phyloP scores from a whole-genome alignment of 1,140 invertebrate species.

The Drosophila repleta region DNA sequence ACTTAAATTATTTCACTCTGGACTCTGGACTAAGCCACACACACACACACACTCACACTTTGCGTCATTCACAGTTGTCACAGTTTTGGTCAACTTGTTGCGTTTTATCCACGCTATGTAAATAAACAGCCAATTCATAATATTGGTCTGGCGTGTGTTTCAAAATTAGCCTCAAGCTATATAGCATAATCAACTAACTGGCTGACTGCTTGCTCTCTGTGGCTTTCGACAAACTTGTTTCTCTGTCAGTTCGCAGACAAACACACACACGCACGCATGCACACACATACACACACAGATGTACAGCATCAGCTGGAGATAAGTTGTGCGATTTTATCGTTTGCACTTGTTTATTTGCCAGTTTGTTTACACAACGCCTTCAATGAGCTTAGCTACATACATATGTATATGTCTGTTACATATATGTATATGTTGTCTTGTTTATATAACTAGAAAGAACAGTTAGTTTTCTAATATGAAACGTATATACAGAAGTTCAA shows the following conservation, averaged over 20 bases:
- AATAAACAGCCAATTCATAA: conserved; percentile 28
- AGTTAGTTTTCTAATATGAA: not conserved
- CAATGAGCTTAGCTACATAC: conserved; percentile 35
- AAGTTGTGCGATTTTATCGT: conserved; percentile 38
- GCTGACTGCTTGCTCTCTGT: conserved; percentile 14
- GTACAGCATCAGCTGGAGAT: conserved; percentile 29
- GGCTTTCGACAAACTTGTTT: conserved; percentile 44
- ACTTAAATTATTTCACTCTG: not conserved
- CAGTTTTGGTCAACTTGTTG: conserved; percentile 32
- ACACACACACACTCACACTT: not conserved
- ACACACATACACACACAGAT: not conserved
- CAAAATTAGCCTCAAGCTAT: conserved; percentile 42
- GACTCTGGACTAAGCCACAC: conserved; percentile 3
- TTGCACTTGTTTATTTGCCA: conserved; percentile 44
- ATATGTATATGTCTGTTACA: not conserved
- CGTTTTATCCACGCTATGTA: conserved; percentile 5
- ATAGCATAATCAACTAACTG: conserved; percentile 33
- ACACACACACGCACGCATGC: not conserved
- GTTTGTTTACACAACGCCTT: conserved; percentile 42
- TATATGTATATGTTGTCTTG: not conserved
- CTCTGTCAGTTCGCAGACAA: not conserved
- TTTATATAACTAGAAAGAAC: not conserved
- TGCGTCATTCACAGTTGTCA: conserved; percentile 27
- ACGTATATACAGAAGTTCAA: not conserved
- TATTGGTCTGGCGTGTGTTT: conserved; percentile 35